Evolutionary conservation across 2,888 invertebrate species (phyloP).

Genomic region (Elmis aenea): DNA sequence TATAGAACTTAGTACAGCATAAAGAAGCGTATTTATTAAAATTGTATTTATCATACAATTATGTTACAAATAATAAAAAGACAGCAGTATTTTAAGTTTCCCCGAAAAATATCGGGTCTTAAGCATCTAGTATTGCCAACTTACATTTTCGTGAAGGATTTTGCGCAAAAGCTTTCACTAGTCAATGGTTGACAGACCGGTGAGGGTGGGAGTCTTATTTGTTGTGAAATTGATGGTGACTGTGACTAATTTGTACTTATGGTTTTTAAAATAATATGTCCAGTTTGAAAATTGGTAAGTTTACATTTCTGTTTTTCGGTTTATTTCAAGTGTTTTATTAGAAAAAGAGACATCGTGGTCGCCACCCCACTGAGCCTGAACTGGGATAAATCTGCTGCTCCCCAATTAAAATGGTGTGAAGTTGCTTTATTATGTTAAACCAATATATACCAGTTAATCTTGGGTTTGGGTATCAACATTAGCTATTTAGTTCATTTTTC

Average conservation of each 20-base stretch:
- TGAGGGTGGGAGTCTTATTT: conserved; percentile 28
- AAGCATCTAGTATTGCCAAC: too few relatives aligned
- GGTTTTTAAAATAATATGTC: conserved; percentile 54
- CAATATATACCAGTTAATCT: conserved; percentile 16
- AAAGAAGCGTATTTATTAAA: too few relatives aligned
- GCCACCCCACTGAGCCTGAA: conserved; percentile 38
- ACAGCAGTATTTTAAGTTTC: too few relatives aligned
- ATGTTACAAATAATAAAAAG: too few relatives aligned
- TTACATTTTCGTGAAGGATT: too few relatives aligned
- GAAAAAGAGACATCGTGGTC: conserved; percentile 23
- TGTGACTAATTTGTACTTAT: conserved; percentile 31
- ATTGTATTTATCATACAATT: too few relatives aligned
- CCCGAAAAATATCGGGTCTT: too few relatives aligned
- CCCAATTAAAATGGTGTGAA: conserved; percentile 8
- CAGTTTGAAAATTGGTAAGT: conserved; percentile 59
- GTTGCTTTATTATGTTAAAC: conserved; percentile 17
- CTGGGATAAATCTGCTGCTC: conserved; percentile 3
- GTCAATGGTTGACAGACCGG: conserved; percentile 15
- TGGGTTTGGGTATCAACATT: conserved; percentile 10
- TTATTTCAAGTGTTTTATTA: not conserved
- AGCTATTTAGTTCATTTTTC: conserved; percentile 6
- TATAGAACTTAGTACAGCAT: too few relatives aligned
- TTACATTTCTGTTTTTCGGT: conserved; percentile 8
- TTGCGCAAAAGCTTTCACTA: too few relatives aligned
- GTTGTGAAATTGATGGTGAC: conserved; percentile 31